Evolutionary conservation across 2,113 vertebrate genomes (phyloP).

Genomic region (Megaceryle maxima): DNA sequence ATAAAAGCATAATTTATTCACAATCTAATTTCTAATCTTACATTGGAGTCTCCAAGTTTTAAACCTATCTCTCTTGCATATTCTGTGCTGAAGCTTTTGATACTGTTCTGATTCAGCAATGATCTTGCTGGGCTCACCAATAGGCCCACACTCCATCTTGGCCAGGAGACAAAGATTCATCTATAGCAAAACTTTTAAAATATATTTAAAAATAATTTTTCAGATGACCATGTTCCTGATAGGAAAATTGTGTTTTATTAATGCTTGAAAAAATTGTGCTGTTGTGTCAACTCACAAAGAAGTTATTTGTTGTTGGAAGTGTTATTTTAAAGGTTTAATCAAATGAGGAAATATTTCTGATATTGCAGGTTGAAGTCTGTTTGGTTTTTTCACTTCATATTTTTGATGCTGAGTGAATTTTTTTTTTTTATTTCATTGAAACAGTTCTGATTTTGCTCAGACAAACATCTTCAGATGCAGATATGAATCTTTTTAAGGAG

Average conservation of each 20-base stretch:
- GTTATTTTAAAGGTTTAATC: not conserved
- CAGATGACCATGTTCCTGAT: not conserved
- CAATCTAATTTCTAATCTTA: not conserved
- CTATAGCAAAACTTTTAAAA: not conserved
- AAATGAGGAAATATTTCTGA: constrained; percentile 68
- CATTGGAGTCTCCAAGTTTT: not conserved
- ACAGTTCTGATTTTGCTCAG: not conserved
- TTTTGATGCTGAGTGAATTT: constrained; percentile 43
- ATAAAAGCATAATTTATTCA: not conserved
- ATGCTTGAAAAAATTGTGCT: not conserved
- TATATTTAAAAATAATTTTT: not conserved
- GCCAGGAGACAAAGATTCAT: not conserved
- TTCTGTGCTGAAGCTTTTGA: not conserved
- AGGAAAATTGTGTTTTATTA: not conserved
- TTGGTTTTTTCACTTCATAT: constrained; percentile 63
- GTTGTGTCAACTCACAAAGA: not conserved
- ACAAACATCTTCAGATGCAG: not conserved
- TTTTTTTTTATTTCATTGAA: not conserved
- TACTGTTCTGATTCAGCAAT: not conserved
- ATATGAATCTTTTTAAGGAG: constrained; percentile 77
- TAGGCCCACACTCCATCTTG: not conserved
- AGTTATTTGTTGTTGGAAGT: not conserved
- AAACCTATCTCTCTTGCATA: not conserved
- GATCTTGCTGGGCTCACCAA: not conserved
- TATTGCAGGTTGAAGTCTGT: not conserved